Evolutionary conservation across 2,888 invertebrate genomes (phyloP), one percentile per base, ranked within the genome.

Genomic region (Hyles lineata): DNA sequence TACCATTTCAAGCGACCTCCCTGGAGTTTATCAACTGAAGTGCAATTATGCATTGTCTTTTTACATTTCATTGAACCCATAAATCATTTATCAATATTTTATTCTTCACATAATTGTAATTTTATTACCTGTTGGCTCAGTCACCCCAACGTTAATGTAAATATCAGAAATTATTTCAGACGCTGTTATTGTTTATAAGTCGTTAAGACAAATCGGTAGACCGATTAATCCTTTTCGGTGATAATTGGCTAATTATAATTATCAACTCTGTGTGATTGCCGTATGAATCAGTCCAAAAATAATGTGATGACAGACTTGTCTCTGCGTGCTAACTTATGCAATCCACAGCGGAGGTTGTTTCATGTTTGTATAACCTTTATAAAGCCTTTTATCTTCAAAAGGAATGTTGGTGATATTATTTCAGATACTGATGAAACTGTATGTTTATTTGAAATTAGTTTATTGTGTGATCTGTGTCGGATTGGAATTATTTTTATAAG

Each of bases 261-360:
- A n/a, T 55, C 55, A 55, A 55, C 55, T 17, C 52, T 6, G 19
- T 55, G 55, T 55, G 55, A 55, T 55, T 55, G n/a, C 5, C n/a
- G n/a, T 55, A 55, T 55, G n/a, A 55, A n/a, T 55, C n/a, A 55
- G 55, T n/a, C n/a, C 55, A 55, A 55, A 55, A 43, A 43, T 43
- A 43, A 19, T 11, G 43, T 43, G 17, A 17, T 55, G n/a, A n/a
- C 55, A n/a, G 19, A 15, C 55, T n/a, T 1, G n/a, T n/a, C 19
- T n/a, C 55, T 55, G 55, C 55, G 55, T 55, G 55, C 8, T n/a
- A 19, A 55, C 55, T 55, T 55, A 55, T 55, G 55, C 55, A 55
- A 55, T 55, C 55, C 7, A n/a, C 55, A 55, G 5, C 1, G 55
- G 55, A 55, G 19, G 4, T 52, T 15, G 55, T 55, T 55, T 55